phyloP scores from a whole-genome alignment of 2,888 invertebrate species.

The Eupithecia tripunctaria region DNA sequence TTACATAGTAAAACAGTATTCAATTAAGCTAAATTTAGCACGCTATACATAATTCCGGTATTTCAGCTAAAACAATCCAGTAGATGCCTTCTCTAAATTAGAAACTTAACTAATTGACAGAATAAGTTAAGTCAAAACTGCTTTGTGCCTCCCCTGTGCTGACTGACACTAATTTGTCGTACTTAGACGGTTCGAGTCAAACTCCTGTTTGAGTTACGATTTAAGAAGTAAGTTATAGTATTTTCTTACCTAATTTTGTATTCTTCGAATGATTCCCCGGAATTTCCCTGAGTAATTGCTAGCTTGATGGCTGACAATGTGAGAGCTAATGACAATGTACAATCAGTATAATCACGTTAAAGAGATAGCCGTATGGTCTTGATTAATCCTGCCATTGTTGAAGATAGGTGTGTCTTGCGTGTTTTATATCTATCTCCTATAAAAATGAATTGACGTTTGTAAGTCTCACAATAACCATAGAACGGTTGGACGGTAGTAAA shows the following conservation, averaged over 20 bases:
- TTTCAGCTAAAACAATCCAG: background rate
- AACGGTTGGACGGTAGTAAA: too few species aligned
- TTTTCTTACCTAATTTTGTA: slow-evolving; percentile 5
- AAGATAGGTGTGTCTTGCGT: background rate
- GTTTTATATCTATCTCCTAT: background rate
- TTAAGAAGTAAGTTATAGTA: slow-evolving; percentile 18
- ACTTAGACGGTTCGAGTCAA: slow-evolving; percentile 36
- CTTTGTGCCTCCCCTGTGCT: slow-evolving; percentile 40
- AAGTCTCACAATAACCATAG: too few species aligned
- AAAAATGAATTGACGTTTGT: too few species aligned
- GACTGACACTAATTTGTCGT: slow-evolving; percentile 40
- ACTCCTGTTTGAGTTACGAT: slow-evolving; percentile 29
- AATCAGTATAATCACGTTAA: background rate
- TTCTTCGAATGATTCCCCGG: slow-evolving; percentile 18
- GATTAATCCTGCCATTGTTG: background rate
- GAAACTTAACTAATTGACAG: slow-evolving; percentile 55
- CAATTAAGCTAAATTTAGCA: background rate
- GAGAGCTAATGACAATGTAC: slow-evolving; percentile 3
- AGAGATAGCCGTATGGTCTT: background rate
- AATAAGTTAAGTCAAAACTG: slow-evolving; percentile 50
- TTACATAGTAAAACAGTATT: background rate
- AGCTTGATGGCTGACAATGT: background rate
- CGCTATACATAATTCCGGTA: background rate
- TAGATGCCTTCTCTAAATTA: slow-evolving; percentile 54
- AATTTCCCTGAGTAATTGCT: slow-evolving; percentile 13